Conservation (phyloP, 2,797 vertebrate species). For the Neosilurus hyrtlii region DNA sequence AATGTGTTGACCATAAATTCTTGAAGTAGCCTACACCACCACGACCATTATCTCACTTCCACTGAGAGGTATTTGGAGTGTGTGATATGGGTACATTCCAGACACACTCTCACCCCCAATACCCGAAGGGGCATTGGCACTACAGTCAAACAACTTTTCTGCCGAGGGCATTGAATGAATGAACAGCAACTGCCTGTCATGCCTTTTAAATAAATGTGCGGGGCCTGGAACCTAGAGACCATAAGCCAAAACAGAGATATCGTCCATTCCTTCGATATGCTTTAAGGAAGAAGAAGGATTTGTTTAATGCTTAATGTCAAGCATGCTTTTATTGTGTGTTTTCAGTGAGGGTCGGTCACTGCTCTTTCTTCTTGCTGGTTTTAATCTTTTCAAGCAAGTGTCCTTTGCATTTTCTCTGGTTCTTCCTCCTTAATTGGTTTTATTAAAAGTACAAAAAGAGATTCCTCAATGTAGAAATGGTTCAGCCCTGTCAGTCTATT, state of each 20-base stretch:
- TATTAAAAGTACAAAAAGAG: slow-evolving; percentile 60
- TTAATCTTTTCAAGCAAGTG: slow-evolving; percentile 56
- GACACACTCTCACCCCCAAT: slow-evolving; percentile 37
- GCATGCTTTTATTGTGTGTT: slow-evolving; percentile 47
- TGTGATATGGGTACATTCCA: slow-evolving; percentile 44
- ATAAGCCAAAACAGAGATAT: slow-evolving; percentile 61
- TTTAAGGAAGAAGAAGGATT: slow-evolving; percentile 59
- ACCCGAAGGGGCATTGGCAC: slow-evolving; percentile 36
- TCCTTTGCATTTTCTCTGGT: slow-evolving; percentile 46
- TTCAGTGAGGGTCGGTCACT: slow-evolving; percentile 48
- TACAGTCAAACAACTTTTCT: slow-evolving; percentile 35
- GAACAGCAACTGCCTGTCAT: slow-evolving; percentile 58
- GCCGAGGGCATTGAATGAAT: slow-evolving; percentile 51
- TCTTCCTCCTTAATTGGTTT: slow-evolving; percentile 52
- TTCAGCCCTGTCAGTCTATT: slow-evolving; percentile 75
- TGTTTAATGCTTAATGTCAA: slow-evolving; percentile 57
- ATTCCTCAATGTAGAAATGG: slow-evolving; percentile 67
- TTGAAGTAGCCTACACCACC: slow-evolving; percentile 18
- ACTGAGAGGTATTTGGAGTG: slow-evolving; percentile 34
- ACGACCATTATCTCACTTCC: slow-evolving; percentile 28
- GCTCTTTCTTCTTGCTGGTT: slow-evolving; percentile 35
- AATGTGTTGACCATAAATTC: slow-evolving; percentile 25
- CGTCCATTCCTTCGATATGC: slow-evolving; percentile 54
- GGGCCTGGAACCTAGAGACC: slow-evolving; percentile 56
- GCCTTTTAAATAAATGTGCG: slow-evolving; percentile 56